phyloP scores from a whole-genome alignment of 1,140 invertebrate species.

The Agraylea sexmaculata region DNA sequence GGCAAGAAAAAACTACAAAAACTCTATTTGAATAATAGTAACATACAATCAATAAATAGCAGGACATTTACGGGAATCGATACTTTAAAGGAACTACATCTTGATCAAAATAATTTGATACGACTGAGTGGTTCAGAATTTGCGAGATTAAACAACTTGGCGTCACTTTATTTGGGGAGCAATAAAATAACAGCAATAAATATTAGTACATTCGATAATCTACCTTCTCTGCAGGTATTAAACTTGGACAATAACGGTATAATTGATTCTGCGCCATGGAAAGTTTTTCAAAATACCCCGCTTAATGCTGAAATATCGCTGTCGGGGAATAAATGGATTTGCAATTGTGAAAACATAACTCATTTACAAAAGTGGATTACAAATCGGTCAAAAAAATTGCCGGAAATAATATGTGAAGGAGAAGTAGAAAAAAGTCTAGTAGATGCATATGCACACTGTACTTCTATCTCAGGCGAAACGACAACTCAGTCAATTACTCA shows the following conservation, averaged over 20 bases:
- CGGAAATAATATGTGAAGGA: slow-evolving; percentile 36
- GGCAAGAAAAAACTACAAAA: slow-evolving; percentile 75
- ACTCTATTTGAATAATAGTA: slow-evolving; percentile 72
- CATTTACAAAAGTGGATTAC: slow-evolving; percentile 51
- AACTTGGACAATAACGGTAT: slow-evolving; percentile 71
- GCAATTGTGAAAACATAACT: slow-evolving; percentile 53
- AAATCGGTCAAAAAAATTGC: slow-evolving; percentile 36
- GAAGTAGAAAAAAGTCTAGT: slow-evolving; percentile 37
- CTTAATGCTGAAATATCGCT: slow-evolving; percentile 48
- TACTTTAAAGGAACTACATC: slow-evolving; percentile 58
- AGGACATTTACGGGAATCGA: slow-evolving; percentile 75
- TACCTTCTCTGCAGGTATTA: slow-evolving; percentile 62
- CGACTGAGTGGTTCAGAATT: slow-evolving; percentile 70
- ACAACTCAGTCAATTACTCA: slow-evolving; percentile 40
- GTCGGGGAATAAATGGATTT: slow-evolving; percentile 61
- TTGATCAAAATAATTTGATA: slow-evolving; percentile 69
- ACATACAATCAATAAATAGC: slow-evolving; percentile 65
- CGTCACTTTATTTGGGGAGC: slow-evolving; percentile 69
- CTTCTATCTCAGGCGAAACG: slow-evolving; percentile 30
- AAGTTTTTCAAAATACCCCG: slow-evolving; percentile 41
- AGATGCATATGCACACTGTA: slow-evolving; percentile 33
- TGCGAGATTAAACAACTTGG: slow-evolving; percentile 54
- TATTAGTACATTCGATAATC: slow-evolving; percentile 61
- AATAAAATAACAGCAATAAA: slow-evolving; percentile 63
- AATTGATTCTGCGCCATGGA: slow-evolving; percentile 64